These are phyloP conservation scores for Ornithoptera alexandrae DNA, from an alignment of 2,888 invertebrate species.

Conservation along the genomic window DNA sequence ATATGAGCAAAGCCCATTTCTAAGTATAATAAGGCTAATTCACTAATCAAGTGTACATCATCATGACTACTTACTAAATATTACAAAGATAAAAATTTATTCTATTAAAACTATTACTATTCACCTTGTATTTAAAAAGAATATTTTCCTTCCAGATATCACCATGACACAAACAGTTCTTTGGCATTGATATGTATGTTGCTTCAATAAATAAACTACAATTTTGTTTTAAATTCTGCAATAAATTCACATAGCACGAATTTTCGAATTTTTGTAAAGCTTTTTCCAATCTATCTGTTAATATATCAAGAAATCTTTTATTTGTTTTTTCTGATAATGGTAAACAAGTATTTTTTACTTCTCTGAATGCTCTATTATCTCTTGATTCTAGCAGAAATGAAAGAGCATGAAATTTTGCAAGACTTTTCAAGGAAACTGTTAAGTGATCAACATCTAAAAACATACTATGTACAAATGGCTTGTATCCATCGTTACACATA, in stretches of 20 bases:
- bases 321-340: constrained; percentile 54
- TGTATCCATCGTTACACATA: constrained; percentile 55
- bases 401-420: constrained; percentile 64
- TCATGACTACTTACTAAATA: too few relatives aligned
- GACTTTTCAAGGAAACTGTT: constrained; percentile 48
- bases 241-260: constrained; percentile 48
- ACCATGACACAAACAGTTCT: constrained; percentile 64
- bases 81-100: background rate
- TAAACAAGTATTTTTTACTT: constrained; percentile 49
- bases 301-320: constrained; percentile 57
- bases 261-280: constrained; percentile 51
- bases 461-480: constrained; percentile 46
- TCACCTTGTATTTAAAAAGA: constrained; percentile 64
- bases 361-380: constrained; percentile 43
- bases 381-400: constrained; percentile 56
- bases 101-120: background rate
- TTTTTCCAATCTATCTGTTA: constrained; percentile 60
- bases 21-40: too few relatives aligned
- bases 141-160: constrained; percentile 76
- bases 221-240: constrained; percentile 47
- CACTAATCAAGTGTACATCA: too few relatives aligned
- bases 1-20: too few relatives aligned
- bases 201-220: constrained; percentile 48
- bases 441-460: constrained; percentile 62
- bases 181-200: constrained; percentile 41